phyloP scores from a whole-genome alignment of 2,797 vertebrate genomes.

The Muraenolepis orangiensis region DNA sequence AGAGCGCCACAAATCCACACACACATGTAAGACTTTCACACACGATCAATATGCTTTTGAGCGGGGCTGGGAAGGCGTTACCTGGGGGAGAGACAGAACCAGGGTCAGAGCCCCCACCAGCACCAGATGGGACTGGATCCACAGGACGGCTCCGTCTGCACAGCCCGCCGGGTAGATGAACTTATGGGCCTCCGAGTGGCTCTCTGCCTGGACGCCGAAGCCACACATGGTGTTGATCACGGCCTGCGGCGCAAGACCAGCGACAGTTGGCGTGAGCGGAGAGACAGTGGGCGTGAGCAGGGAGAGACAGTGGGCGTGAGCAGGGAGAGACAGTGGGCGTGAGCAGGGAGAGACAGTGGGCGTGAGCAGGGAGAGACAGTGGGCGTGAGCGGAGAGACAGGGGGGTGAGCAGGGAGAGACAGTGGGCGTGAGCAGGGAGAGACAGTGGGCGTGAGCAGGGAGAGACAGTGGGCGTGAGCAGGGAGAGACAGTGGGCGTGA shows the following conservation, averaged over 20 bases:
- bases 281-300: neutral
- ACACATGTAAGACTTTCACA: neutral
- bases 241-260: slow-evolving; percentile 38
- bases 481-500: too few species aligned
- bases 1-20: too few species aligned
- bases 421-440: too few species aligned
- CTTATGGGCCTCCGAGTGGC: slow-evolving; percentile 59
- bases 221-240: slow-evolving; percentile 80
- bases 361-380: too few species aligned
- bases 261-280: neutral
- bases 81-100: slow-evolving; percentile 75
- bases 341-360: too few species aligned
- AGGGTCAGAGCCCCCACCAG: slow-evolving; percentile 70
- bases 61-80: slow-evolving; percentile 35
- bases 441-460: too few species aligned
- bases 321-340: too few species aligned
- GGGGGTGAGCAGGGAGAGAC: too few species aligned
- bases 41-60: too few species aligned
- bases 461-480: too few species aligned
- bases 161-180: slow-evolving; percentile 74
- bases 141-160: slow-evolving; percentile 68
- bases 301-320: too few species aligned
- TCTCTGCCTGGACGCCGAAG: slow-evolving; percentile 70
- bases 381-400: too few species aligned
- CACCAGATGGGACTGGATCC: slow-evolving; percentile 78